Conservation (phyloP, 2,797 vertebrate species). For the Spea hammondii region DNA sequence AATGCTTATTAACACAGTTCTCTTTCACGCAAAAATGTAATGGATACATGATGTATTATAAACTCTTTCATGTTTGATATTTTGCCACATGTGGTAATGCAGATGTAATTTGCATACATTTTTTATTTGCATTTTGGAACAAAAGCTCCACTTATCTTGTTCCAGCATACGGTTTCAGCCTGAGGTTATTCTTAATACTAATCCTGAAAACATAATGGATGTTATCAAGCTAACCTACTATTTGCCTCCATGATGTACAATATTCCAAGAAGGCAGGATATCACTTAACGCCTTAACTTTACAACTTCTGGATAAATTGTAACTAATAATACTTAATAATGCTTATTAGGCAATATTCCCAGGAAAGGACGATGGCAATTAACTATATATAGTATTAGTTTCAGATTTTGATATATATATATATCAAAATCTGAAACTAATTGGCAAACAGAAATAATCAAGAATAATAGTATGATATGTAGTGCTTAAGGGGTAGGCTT, state of each 20-base stretch:
- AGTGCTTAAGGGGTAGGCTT: too few species aligned
- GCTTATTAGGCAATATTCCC: too few species aligned
- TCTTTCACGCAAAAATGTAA: conserved; percentile 27
- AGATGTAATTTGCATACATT: conserved; percentile 7
- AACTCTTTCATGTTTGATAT: conserved; percentile 35
- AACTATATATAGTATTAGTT: too few species aligned
- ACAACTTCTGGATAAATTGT: too few species aligned
- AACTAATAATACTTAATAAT: too few species aligned
- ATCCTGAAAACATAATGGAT: neutral
- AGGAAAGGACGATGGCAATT: too few species aligned
- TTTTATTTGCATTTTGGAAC: conserved; percentile 17
- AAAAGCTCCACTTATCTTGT: conserved; percentile 13
- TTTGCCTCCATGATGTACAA: neutral
- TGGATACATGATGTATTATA: conserved; percentile 33
- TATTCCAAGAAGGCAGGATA: neutral
- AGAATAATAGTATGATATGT: too few species aligned
- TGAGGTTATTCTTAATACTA: neutral
- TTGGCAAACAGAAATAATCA: too few species aligned
- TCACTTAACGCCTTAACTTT: too few species aligned
- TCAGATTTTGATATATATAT: too few species aligned
- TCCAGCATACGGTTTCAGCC: neutral
- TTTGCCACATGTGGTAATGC: conserved; percentile 25
- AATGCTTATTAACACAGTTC: conserved; percentile 10
- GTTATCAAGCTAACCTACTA: neutral
- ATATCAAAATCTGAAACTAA: too few species aligned